A percentile compares a stretch with the other conserved stretches of the same genome.
phyloP scores from a whole-genome alignment of 1,140 invertebrate species.

The Ostrea denselamellosa region DNA sequence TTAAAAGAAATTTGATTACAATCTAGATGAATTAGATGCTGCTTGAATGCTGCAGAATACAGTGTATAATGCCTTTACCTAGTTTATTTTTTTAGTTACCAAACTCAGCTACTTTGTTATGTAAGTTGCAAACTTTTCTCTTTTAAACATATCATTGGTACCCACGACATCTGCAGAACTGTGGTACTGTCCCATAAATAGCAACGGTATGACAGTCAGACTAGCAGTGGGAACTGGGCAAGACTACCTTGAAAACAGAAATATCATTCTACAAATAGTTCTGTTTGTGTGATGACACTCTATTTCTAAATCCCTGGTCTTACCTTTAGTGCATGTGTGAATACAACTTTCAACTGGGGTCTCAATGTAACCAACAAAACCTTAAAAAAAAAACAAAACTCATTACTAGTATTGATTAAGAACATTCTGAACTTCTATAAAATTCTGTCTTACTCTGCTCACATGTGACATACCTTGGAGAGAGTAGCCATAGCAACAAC shows the following conservation, averaged over 20 bases:
- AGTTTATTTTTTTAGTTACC: too few species aligned
- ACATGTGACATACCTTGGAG: slow-evolving; percentile 84
- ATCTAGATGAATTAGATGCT: too few species aligned
- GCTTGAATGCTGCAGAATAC: too few species aligned
- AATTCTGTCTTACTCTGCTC: neutral
- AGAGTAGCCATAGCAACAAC: slow-evolving; percentile 93
- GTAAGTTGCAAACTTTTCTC: too few species aligned
- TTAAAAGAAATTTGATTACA: too few species aligned
- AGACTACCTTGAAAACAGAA: neutral
- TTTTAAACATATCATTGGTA: too few species aligned
- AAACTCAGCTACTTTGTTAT: too few species aligned
- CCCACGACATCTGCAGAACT: too few species aligned
- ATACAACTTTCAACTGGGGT: slow-evolving; percentile 86
- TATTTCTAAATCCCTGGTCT: neutral
- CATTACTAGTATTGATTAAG: neutral
- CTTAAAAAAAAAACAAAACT: slow-evolving; percentile 73
- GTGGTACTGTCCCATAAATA: neutral
- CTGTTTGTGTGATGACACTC: neutral
- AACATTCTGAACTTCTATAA: neutral
- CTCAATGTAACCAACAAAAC: slow-evolving; percentile 92
- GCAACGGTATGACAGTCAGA: neutral
- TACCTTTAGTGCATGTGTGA: slow-evolving; percentile 83
- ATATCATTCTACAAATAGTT: neutral
- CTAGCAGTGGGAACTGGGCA: neutral
- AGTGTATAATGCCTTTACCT: too few species aligned